Evolutionary conservation across 2,113 vertebrate species (phyloP).

Genomic region (Neotragus moschatus): DNA sequence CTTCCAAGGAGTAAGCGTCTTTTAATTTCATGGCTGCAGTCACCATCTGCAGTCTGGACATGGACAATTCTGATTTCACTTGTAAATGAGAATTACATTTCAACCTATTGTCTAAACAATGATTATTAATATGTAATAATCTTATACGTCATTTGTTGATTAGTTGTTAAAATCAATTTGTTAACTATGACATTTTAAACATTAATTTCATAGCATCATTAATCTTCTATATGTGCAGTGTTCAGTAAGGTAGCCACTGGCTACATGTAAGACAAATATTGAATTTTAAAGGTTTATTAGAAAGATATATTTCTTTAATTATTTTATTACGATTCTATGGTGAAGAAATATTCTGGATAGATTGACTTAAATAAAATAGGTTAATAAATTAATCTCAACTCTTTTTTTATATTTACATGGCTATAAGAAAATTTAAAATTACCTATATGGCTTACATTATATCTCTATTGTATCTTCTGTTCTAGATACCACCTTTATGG

Average conservation of each 20-base stretch:
- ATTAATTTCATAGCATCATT: not conserved
- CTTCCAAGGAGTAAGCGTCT: no score
- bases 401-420: not conserved
- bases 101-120: not conserved
- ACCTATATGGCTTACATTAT: not conserved
- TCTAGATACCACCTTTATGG: not conserved
- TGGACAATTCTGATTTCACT: not conserved
- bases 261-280: not conserved
- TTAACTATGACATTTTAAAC: conserved; percentile 5
- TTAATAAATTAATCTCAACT: not conserved
- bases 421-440: not conserved
- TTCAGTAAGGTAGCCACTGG: not conserved
- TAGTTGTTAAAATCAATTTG: not conserved
- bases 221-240: not conserved
- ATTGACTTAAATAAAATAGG: not conserved
- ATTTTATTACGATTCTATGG: not conserved
- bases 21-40: no score
- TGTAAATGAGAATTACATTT: not conserved
- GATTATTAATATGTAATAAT: not conserved
- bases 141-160: not conserved
- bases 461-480: not conserved
- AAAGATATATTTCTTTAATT: not conserved
- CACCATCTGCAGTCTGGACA: no score
- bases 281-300: not conserved
- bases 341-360: not conserved